Conservation (phyloP, 2,113 vertebrate species). For the Ophthalmolycus amberensis region DNA sequence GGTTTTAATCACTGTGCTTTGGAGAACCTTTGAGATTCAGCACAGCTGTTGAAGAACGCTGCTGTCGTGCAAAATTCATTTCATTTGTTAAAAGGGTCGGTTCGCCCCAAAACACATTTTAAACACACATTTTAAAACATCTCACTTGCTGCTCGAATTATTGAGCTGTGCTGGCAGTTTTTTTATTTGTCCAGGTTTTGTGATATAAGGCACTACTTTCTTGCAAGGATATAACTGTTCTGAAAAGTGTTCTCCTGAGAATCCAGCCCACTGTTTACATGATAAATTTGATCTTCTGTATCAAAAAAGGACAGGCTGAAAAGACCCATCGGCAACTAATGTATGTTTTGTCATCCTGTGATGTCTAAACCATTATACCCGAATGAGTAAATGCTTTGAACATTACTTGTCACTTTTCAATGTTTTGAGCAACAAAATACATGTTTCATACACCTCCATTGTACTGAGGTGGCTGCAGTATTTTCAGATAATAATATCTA, state of each 20-base stretch:
- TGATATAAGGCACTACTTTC: not conserved
- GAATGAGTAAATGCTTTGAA: not conserved
- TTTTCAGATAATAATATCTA: not conserved
- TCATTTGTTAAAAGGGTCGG: conserved; percentile 6
- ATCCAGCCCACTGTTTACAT: not conserved
- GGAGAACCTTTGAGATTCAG: conserved; percentile 45
- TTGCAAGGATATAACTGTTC: not conserved
- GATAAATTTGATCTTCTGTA: not conserved
- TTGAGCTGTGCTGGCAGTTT: not conserved
- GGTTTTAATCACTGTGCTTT: conserved; percentile 63
- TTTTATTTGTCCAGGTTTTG: not conserved
- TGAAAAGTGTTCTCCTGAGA: not conserved
- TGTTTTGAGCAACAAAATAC: not conserved
- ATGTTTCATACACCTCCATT: not conserved
- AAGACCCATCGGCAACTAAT: not conserved
- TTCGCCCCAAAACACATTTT: not conserved
- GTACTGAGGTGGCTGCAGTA: not conserved
- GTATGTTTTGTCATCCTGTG: not conserved
- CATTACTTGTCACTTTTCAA: not conserved
- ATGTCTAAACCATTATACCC: not conserved
- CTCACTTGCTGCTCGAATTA: not conserved
- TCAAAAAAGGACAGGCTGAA: not conserved
- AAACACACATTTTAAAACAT: no score
- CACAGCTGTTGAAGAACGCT: conserved; percentile 66
- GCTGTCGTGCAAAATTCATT: conserved; percentile 27